Conservation (phyloP, 2,797 vertebrate species). For the Phalanger gymnotis region DNA sequence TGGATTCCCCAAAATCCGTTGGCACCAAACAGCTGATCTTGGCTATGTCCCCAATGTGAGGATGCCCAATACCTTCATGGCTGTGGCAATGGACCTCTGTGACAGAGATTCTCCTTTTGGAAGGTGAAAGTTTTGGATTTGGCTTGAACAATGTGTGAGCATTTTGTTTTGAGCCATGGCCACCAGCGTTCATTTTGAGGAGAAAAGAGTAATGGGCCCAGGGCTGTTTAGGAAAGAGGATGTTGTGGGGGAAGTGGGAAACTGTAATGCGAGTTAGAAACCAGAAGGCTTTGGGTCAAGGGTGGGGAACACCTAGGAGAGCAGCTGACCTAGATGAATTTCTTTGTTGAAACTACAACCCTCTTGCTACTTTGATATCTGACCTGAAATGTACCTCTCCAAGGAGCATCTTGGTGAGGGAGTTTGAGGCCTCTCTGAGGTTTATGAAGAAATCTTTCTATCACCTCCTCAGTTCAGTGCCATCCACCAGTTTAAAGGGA, state of each 20-base stretch:
- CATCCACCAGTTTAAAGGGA: not conserved
- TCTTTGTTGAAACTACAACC: not conserved
- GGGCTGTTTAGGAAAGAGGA: not conserved
- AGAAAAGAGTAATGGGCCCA: not conserved
- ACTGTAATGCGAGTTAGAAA: not conserved
- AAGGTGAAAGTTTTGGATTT: slow-evolving; percentile 82
- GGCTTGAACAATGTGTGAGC: not conserved
- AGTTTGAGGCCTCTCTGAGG: not conserved
- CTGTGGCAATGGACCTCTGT: slow-evolving; percentile 91
- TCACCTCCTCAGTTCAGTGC: not conserved
- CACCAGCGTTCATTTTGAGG: not conserved
- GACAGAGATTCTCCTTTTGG: slow-evolving; percentile 89
- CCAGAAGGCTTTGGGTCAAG: not conserved
- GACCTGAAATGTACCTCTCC: not conserved
- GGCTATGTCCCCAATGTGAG: slow-evolving; percentile 89
- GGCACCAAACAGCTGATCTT: slow-evolving; percentile 94
- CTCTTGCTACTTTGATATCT: not conserved
- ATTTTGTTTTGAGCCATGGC: not conserved
- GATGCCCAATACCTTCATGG: slow-evolving; percentile 95
- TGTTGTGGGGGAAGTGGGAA: not conserved
- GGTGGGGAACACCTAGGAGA: slow-evolving; percentile 10
- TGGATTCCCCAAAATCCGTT: slow-evolving; percentile 89
- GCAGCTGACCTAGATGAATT: not conserved
- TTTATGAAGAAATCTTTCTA: not conserved
- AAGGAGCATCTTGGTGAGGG: not conserved